Evolutionary conservation across 2,888 invertebrate species (phyloP).

Genomic region (Stenichneumon culpator): DNA sequence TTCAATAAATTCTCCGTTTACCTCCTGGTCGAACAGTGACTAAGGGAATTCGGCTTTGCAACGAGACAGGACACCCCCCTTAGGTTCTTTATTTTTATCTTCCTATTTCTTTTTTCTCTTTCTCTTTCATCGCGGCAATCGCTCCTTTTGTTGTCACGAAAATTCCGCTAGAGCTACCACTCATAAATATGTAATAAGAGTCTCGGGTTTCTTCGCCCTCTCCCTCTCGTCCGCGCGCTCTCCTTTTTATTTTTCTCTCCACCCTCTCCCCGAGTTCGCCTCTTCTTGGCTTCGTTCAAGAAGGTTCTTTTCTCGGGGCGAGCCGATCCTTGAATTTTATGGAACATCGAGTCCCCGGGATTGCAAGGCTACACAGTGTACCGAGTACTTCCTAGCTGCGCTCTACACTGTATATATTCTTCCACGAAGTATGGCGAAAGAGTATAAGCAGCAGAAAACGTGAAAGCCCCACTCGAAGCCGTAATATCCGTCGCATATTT

Average conservation of each 20-base stretch:
- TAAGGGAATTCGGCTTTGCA: constrained; percentile 15
- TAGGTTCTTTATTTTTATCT: constrained; percentile 7
- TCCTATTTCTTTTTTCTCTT: neutral
- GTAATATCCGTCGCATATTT: constrained; percentile 51
- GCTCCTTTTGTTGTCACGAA: constrained; percentile 66
- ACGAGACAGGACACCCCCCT: neutral
- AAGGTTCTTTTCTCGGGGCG: constrained; percentile 37
- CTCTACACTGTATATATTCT: constrained; percentile 4
- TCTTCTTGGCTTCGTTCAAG: constrained; percentile 40
- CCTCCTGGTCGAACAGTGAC: neutral
- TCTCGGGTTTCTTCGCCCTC: constrained; percentile 42
- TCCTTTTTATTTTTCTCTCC: constrained; percentile 38
- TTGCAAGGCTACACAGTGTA: constrained; percentile 41
- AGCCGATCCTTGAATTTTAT: constrained; percentile 64
- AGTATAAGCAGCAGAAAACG: constrained; percentile 21
- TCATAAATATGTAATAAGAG: constrained; percentile 73
- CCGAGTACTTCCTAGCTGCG: constrained; percentile 1
- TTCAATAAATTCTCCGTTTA: constrained; percentile 35
- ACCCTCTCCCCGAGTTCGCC: neutral
- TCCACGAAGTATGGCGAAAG: constrained; percentile 12
- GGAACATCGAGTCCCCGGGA: constrained; percentile 59
- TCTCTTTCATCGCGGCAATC: constrained; percentile 43
- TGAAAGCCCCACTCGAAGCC: constrained; percentile 37
- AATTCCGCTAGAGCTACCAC: constrained; percentile 66
- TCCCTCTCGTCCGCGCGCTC: constrained; percentile 29